phyloP scores from a whole-genome alignment of 2,113 vertebrate species.

The Galbula dea region DNA sequence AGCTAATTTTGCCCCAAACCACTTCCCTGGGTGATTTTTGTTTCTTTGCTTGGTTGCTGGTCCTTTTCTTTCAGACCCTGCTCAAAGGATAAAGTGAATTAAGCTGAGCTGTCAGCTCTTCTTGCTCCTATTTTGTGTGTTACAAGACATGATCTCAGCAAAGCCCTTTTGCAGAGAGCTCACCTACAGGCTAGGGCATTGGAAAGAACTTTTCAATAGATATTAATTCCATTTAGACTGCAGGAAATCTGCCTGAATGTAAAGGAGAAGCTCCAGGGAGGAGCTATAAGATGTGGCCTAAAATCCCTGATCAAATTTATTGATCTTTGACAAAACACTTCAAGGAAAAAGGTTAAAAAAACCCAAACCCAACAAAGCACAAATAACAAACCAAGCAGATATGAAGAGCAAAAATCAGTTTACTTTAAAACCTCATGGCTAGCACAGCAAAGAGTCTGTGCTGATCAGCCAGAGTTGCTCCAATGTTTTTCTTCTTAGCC shows the following conservation, averaged over 20 bases:
- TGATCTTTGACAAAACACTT: background rate
- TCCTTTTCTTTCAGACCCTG: background rate
- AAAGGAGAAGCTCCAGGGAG: background rate
- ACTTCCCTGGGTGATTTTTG: background rate
- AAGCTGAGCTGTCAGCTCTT: background rate
- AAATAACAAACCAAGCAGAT: background rate
- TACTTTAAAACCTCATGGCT: background rate
- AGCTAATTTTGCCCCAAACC: background rate
- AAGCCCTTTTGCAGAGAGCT: background rate
- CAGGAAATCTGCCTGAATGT: background rate
- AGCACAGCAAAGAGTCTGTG: background rate
- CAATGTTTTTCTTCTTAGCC: background rate
- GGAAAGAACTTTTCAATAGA: background rate
- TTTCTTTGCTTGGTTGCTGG: background rate
- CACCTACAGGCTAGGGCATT: accelerated
- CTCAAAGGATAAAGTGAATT: background rate
- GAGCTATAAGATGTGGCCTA: background rate
- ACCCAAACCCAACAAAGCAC: too few relatives aligned
- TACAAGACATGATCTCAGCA: background rate
- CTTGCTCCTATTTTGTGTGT: background rate
- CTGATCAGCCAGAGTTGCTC: background rate
- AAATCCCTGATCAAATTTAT: background rate
- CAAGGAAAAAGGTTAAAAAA: background rate
- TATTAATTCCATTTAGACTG: background rate
- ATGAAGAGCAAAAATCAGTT: background rate